Percentiles rank a stretch among this genome's conserved stretches.
Evolutionary conservation across 2,113 vertebrate genomes (phyloP).

Genomic region (Thymallus thymallus): DNA sequence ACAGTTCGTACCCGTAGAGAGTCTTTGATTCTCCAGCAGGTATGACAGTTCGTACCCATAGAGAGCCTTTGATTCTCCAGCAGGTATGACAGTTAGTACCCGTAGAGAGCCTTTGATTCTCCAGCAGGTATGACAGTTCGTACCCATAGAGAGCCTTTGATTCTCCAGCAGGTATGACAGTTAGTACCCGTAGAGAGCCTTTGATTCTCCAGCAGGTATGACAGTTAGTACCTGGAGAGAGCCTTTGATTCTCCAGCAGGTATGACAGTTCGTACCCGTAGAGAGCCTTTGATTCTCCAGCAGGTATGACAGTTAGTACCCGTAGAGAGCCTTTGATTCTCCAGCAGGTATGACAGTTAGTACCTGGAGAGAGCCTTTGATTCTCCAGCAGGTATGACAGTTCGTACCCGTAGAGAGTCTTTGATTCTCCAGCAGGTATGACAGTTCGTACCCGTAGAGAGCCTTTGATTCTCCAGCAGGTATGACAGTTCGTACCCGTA

Average conservation of each 20-base stretch:
- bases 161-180: too few relatives aligned
- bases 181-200: not conserved
- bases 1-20: not conserved
- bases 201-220: too few relatives aligned
- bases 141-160: not conserved
- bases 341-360: not conserved
- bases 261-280: not conserved
- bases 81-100: not conserved
- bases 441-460: not conserved
- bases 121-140: too few relatives aligned
- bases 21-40: too few relatives aligned
- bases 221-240: not conserved
- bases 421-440: too few relatives aligned
- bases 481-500: not conserved
- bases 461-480: too few relatives aligned
- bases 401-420: not conserved
- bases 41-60: not conserved
- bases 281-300: not conserved
- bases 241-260: too few relatives aligned
- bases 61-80: not conserved
- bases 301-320: not conserved
- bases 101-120: not conserved
- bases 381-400: too few relatives aligned
- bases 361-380: not conserved
- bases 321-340: not conserved